phyloP scores from a whole-genome alignment of 2,888 invertebrate genomes.

The Drosophila rellima region DNA sequence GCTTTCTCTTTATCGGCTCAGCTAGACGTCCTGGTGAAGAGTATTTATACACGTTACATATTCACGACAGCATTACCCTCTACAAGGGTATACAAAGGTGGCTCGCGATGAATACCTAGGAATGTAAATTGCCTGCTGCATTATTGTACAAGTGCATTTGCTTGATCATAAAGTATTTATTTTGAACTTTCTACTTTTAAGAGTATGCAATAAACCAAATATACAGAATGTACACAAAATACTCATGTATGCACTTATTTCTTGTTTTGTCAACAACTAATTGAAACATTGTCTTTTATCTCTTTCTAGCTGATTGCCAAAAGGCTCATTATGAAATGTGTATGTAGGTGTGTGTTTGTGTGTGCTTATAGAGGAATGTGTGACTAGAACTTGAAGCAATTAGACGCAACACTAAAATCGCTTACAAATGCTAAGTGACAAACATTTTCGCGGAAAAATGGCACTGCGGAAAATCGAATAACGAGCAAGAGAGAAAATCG shows the following conservation, averaged over 20 bases:
- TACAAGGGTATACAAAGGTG: no score
- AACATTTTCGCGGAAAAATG: conserved; percentile 65
- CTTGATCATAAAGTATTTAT: conserved; percentile 53
- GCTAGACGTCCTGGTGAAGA: no score
- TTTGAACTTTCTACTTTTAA: conserved; percentile 58
- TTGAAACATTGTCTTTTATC: conserved; percentile 59
- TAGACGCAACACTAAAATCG: conserved; percentile 64
- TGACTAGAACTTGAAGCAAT: conserved; percentile 64
- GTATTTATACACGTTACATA: no score
- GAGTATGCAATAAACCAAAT: conserved; percentile 56
- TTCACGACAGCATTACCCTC: no score
- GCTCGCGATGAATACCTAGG: conserved; percentile 34
- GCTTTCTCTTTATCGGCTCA: no score
- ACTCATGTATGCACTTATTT: conserved; percentile 22
- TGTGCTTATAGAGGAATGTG: conserved; percentile 23
- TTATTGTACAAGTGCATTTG: conserved; percentile 36
- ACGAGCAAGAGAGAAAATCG: conserved; percentile 18
- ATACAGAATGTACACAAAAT: conserved; percentile 15
- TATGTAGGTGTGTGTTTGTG: neutral
- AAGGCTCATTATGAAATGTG: conserved; percentile 41
- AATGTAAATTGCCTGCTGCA: conserved; percentile 25
- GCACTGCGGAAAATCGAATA: conserved; percentile 36
- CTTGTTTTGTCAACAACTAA: conserved; percentile 70
- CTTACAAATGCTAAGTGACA: conserved; percentile 66
- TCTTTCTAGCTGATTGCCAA: conserved; percentile 45